These are phyloP conservation scores for Thryonomys swinderianus DNA, from an alignment of 2,113 vertebrate species.

Conservation along the genomic window DNA sequence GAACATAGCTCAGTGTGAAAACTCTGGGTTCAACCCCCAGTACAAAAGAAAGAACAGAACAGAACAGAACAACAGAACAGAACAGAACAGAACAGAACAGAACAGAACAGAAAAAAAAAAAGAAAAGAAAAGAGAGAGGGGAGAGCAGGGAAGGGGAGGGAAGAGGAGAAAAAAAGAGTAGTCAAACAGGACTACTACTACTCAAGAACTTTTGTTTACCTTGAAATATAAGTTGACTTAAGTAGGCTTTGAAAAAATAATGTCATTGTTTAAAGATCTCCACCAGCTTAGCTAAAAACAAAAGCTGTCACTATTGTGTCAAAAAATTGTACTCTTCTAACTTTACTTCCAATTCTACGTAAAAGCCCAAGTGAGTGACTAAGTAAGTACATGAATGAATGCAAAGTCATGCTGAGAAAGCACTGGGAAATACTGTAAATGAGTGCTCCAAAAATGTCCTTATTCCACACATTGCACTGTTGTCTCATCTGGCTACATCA, in stretches of 20 bases:
- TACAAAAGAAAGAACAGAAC: not conserved
- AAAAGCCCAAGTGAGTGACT: not conserved
- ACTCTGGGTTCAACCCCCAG: not conserved
- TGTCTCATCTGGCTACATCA: not conserved
- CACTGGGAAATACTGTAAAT: not conserved
- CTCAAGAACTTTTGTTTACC: conserved; percentile 33
- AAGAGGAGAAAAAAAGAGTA: not conserved
- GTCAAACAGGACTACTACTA: conserved; percentile 27
- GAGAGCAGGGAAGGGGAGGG: too few species aligned
- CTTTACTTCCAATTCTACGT: conserved; percentile 1
- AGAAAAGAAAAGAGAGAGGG: too few species aligned
- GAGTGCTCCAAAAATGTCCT: not conserved
- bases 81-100: too few species aligned
- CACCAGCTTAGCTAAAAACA: conserved; percentile 42
- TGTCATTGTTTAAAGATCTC: conserved; percentile 47
- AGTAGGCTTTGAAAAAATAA: conserved; percentile 32
- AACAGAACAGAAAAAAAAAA: too few species aligned
- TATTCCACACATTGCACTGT: not conserved
- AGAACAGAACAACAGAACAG: too few species aligned
- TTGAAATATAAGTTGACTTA: conserved; percentile 48
- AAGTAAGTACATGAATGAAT: not conserved
- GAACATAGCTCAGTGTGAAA: not conserved
- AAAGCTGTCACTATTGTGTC: conserved; percentile 44
- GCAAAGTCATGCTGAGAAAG: not conserved
- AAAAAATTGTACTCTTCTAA: not conserved